Evolutionary conservation across 1,140 invertebrate genomes (phyloP), one percentile per base, ranked within the genome.

Genomic region (Trichonephila clavipes): DNA sequence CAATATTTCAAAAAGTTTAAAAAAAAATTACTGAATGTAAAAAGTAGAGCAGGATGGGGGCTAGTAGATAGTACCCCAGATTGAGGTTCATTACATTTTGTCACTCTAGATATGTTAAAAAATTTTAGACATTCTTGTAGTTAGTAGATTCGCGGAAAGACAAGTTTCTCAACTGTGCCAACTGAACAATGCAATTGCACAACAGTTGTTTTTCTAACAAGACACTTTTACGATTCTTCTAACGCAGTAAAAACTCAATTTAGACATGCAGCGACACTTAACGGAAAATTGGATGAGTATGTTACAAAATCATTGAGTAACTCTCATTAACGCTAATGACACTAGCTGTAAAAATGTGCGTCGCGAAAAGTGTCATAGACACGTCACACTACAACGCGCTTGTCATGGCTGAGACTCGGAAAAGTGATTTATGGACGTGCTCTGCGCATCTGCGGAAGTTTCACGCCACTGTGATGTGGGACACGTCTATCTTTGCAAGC

Each of bases 251-350:
- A 66, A 69, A 66, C 64, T 21, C 64, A 24, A 24, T 69, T 51
- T 69, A 69, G n/a, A 69, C 24, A 4, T 24, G 24, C 66, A 69
- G 66, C 8, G n/a, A 24, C 66, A 69, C n/a, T 69, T 69, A 24
- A 69, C 51, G 66, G n/a, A 69, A 69, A 69, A 69, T 24, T 14
- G 24, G n/a, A 69, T 69, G n/a, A 24, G 66, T 24, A 24, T 28
- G 66, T n/a, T 24, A 24, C 66, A 69, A 77, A 34, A 34, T 40
- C 28, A 77, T 40, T 34, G 72, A 40, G 18, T 19, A 40, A 34
- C 16, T 77, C 72, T 40, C 72, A 77, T 77, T 77, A 77, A 77
- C 51, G 34, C 34, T 77, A 77, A 77, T 77, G 28, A 77, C 5
- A 16, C 16, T 16, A 14, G 24, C 72, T 77, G 72, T 40, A 34